phyloP scores from a whole-genome alignment of 2,888 invertebrate species.

The Coenonympha glycerion region DNA sequence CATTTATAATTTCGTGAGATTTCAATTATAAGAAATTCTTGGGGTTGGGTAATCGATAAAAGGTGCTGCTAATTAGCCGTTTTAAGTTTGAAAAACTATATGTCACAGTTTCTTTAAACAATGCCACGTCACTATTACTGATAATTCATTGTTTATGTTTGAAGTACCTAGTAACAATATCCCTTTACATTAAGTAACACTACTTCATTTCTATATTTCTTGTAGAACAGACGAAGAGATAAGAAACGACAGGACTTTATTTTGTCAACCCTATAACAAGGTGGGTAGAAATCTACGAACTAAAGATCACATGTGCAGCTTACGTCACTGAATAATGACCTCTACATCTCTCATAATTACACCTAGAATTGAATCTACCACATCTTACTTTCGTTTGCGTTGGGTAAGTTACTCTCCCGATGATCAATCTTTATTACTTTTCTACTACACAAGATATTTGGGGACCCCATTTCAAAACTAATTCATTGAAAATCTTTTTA shows the following conservation, averaged over 20 bases:
- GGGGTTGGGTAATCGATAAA: no score
- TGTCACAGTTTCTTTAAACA: no score
- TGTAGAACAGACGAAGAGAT: not conserved
- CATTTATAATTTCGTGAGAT: no score
- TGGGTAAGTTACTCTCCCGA: not conserved
- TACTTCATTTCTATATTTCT: not conserved
- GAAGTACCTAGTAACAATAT: no score
- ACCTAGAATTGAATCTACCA: not conserved
- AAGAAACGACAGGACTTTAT: not conserved
- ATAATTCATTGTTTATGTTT: no score
- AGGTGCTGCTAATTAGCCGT: no score
- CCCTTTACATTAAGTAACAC: not conserved
- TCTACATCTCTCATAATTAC: not conserved
- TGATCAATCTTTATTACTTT: constrained; percentile 4
- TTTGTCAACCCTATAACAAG: not conserved
- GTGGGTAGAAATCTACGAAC: not conserved
- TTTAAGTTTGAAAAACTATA: no score
- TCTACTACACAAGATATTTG: not conserved
- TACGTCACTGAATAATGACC: not conserved
- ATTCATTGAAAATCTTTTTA: not conserved
- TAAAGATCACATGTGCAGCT: not conserved
- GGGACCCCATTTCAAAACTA: not conserved
- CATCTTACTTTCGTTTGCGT: not conserved
- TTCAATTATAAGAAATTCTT: no score
- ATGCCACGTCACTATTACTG: no score